Conservation (phyloP, 2,888 invertebrate genomes). For the Eristalis pertinax region DNA sequence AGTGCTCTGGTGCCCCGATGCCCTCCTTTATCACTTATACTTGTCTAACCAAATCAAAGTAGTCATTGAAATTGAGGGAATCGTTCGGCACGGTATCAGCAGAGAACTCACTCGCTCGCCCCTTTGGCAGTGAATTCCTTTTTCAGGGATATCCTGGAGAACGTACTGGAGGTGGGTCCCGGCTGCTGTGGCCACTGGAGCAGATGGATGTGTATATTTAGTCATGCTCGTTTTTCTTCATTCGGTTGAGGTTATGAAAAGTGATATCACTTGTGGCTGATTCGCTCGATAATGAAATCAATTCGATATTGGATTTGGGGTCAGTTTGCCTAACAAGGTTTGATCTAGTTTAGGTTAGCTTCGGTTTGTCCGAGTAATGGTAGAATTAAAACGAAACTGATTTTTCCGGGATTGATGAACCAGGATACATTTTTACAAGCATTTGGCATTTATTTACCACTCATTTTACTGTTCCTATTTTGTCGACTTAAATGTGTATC, state of each 20-base stretch:
- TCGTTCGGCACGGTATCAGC: background rate
- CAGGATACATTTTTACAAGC: background rate
- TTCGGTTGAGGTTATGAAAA: background rate
- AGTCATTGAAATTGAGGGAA: constrained; percentile 10
- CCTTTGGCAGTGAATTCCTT: background rate
- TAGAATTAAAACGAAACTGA: background rate
- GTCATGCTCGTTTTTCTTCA: background rate
- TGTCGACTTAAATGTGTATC: background rate
- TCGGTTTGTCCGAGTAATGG: background rate
- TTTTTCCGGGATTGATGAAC: background rate
- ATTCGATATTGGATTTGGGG: constrained; percentile 16
- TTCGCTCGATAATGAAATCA: constrained; percentile 15
- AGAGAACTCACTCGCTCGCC: background rate
- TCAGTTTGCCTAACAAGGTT: background rate
- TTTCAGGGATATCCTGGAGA: background rate
- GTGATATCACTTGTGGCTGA: background rate
- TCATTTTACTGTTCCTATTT: background rate
- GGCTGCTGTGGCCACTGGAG: background rate
- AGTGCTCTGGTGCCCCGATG: background rate
- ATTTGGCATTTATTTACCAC: too few species aligned
- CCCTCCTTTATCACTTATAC: constrained; percentile 23
- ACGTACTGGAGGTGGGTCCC: background rate
- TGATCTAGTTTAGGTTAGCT: background rate
- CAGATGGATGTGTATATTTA: constrained; percentile 5
- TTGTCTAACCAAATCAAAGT: constrained; percentile 26